A percentile compares a stretch with the other conserved stretches of the same genome.
Evolutionary conservation across 2,797 vertebrate genomes (phyloP).

Genomic region (Erpetoichthys calabaricus): DNA sequence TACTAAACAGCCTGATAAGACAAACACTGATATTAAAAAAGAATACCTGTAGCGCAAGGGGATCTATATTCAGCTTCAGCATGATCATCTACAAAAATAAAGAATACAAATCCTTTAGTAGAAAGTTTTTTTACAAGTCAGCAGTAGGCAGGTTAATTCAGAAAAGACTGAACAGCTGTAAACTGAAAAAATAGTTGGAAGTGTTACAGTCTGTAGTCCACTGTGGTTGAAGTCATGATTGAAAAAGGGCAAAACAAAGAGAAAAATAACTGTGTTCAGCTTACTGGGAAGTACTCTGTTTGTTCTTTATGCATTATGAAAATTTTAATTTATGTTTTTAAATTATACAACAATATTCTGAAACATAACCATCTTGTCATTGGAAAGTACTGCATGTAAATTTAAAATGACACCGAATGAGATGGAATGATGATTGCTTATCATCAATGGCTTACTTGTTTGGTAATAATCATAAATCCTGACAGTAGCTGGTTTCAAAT

Average conservation of each 20-base stretch:
- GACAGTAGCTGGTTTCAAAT: constrained; percentile 46
- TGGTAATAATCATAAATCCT: constrained; percentile 57
- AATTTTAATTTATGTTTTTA: too few relatives aligned
- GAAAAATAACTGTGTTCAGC: not conserved
- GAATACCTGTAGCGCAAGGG: constrained; percentile 16
- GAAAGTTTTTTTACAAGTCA: not conserved
- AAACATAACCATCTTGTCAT: too few relatives aligned
- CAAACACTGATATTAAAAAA: too few relatives aligned
- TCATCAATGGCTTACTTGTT: constrained; percentile 31
- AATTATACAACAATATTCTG: too few relatives aligned
- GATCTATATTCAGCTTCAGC: constrained; percentile 27
- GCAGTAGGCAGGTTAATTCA: too few relatives aligned
- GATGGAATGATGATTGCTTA: not conserved
- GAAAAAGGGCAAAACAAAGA: not conserved
- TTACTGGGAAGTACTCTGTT: too few relatives aligned
- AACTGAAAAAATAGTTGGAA: too few relatives aligned
- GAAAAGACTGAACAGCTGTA: too few relatives aligned
- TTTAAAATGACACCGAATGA: not conserved
- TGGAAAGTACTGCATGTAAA: too few relatives aligned
- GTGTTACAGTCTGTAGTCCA: not conserved
- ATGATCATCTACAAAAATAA: constrained; percentile 27
- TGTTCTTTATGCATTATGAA: too few relatives aligned
- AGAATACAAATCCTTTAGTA: not conserved
- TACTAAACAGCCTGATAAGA: too few relatives aligned
- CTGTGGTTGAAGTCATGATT: not conserved